Base-by-base conservation (phyloP, 2,888 invertebrate genomes). In the Diploptera punctata region DNA sequence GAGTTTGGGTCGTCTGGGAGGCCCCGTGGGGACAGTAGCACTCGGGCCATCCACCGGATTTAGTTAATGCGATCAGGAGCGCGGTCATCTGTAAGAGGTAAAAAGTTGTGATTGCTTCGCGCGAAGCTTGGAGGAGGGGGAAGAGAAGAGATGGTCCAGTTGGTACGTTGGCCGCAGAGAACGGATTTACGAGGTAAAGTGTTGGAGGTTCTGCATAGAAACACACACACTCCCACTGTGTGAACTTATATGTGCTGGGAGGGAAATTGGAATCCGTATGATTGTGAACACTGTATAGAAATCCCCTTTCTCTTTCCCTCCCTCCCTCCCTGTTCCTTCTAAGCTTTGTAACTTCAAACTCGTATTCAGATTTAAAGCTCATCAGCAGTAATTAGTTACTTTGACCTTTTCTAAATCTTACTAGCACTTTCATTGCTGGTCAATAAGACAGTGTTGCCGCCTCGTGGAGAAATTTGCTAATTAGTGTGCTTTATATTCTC, bases 101-200 rank as follows among this genome's bases (percentile, higher is more conserved):
- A 68, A 68, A 68, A 68, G 68, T 68, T 68, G 68, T 68, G 68
- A 68, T 68, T 68, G 68, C 68, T 68, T 68, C 68, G 54, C 19
- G 68, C 38, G n/a, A 52, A 52, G 61, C 7, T 10, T 13, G 57
- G 57, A 57, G 4, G 57, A 19, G 65, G 10, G 47, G 21, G 65
- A n/a, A 44, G 21, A 24, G 67, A 24, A 21, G 24, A 44, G 67
- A 47, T n/a, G 47, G 65, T 65, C 24, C 47, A 24, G 47, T 26
- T 16, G 61, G 9, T 5, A 10, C n/a, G 26, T 9, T n/a, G 16
- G 26, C 47, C 47, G 26, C 65, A 47, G 47, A 47, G 65, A 65
- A 65, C 26, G 65, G 65, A 65, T 65, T 65, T 65, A 47, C 65
- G 65, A 44, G 43, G 65, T 44, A 44, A 65, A 65, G 65, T 43